Percentiles rank a stretch among this genome's conserved stretches.
Conservation (phyloP, 2,797 vertebrate genomes). For the Buceros bicornis region DNA sequence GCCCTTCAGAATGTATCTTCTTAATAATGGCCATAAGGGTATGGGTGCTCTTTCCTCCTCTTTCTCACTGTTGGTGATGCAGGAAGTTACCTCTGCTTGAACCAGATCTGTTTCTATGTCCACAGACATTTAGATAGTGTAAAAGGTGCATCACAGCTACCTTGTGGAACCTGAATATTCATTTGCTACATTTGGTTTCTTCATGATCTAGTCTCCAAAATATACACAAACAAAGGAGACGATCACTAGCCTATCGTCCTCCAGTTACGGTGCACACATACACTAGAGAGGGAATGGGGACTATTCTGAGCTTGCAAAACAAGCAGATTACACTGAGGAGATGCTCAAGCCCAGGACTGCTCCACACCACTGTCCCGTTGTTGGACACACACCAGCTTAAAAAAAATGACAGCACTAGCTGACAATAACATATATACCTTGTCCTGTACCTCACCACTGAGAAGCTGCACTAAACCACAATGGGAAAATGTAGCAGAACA, state of each 20-base stretch:
- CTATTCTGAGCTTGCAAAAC: not conserved
- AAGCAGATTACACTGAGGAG: not conserved
- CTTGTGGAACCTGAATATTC: not conserved
- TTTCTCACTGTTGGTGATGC: not conserved
- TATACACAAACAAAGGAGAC: not conserved
- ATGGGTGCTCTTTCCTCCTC: not conserved
- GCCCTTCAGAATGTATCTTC: not conserved
- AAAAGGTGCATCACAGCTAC: not conserved
- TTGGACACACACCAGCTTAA: not conserved
- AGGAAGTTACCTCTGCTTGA: not conserved
- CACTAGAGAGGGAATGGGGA: not conserved
- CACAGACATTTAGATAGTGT: not conserved
- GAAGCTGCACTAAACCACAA: not conserved
- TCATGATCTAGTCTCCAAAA: not conserved
- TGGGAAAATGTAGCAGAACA: not conserved
- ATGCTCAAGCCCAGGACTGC: not conserved
- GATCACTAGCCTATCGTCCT: fast-evolving
- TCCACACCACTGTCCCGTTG: not conserved
- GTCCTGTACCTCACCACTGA: not conserved
- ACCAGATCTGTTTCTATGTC: not conserved
- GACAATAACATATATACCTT: not conserved
- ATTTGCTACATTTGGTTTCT: not conserved
- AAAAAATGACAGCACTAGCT: not conserved
- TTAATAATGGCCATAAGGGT: not conserved
- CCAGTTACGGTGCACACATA: fast-evolving